Evolutionary conservation across 2,888 invertebrate genomes (phyloP), one percentile per base, ranked within the genome.

Genomic region (Cotesia congregata): DNA sequence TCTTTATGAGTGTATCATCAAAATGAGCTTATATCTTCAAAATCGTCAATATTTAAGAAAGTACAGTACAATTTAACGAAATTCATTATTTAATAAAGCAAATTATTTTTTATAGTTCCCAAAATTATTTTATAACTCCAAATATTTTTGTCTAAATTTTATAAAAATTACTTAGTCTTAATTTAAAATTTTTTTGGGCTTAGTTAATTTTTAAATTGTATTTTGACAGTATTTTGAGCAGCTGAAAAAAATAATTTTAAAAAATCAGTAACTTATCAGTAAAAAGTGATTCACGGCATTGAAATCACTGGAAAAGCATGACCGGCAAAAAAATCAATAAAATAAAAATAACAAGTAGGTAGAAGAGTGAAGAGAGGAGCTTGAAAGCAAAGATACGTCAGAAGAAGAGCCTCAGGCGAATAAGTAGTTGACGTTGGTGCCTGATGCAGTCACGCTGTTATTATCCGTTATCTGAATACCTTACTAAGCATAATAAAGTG

Each of bases 401-500:
- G 50, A 50, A 12, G 72, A 64, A 69, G 67, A 69, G 72, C 75
- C 74, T 41, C 71, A 72, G 64, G 76, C 74, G 50, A 75, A 78
- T 78, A 78, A 50, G 50, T 50, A 50, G 50, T 50, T 50, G 50
- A 50, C 50, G 50, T 50, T 50, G 50, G 50, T 50, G 50, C 50
- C 75, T 75, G 79, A 77, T 12, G 50, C 50, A 80, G 79, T 78
- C 79, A 80, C 77, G 77, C 78, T 79, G 82, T 81, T 83, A 85
- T 85, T 84, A 84, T 80, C 79, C 82, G 83, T 83, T 83, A 73
- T 69, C 82, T 77, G 83, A 85, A 83, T 83, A 82, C 83, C 82
- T 84, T 83, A 83, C 81, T 77, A 69, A 41, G 71, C 83, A 83
- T 86, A 86, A 86, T 86, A 82, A 85, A 86, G 85, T 85, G 83